Percentiles rank a stretch among this genome's conserved stretches.
These are phyloP conservation scores for Sorex araneus DNA, from an alignment of 2,113 vertebrate genomes.

Conservation along the genomic window DNA sequence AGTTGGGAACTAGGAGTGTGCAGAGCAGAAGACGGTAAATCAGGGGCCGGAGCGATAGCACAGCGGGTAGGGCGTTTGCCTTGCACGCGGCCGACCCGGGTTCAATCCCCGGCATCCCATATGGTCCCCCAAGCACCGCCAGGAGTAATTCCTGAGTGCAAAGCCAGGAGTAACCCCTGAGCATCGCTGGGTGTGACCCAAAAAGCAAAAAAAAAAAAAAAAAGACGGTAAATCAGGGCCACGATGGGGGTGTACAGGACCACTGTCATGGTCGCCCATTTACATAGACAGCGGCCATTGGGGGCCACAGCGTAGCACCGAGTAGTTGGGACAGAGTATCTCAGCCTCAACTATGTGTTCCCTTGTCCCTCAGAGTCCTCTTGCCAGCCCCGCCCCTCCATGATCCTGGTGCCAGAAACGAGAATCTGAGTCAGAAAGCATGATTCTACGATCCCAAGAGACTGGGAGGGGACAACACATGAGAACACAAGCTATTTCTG, in stretches of 20 bases:
- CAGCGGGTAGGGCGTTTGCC: too few relatives aligned
- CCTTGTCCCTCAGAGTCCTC: not conserved
- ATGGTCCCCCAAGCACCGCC: too few relatives aligned
- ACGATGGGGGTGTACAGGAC: constrained; percentile 58
- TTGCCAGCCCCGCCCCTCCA: not conserved
- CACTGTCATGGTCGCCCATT: not conserved
- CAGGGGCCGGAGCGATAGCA: too few relatives aligned
- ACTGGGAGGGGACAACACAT: not conserved
- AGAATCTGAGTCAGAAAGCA: not conserved
- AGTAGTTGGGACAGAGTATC: not conserved
- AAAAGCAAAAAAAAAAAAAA: too few relatives aligned
- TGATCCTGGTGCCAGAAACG: not conserved
- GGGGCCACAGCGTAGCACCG: not conserved
- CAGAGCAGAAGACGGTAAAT: not conserved
- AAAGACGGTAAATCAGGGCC: not conserved
- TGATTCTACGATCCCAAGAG: not conserved
- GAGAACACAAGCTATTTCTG: not conserved
- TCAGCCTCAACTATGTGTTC: constrained; percentile 29
- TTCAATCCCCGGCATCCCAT: too few relatives aligned
- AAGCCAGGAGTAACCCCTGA: too few relatives aligned
- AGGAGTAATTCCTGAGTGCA: too few relatives aligned
- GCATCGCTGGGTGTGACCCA: too few relatives aligned
- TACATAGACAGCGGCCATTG: constrained; percentile 25
- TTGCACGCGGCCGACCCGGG: too few relatives aligned
- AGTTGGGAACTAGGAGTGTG: not conserved